Base-by-base conservation (phyloP, 2,797 vertebrate genomes). In the Orientallactaga sibirica region DNA sequence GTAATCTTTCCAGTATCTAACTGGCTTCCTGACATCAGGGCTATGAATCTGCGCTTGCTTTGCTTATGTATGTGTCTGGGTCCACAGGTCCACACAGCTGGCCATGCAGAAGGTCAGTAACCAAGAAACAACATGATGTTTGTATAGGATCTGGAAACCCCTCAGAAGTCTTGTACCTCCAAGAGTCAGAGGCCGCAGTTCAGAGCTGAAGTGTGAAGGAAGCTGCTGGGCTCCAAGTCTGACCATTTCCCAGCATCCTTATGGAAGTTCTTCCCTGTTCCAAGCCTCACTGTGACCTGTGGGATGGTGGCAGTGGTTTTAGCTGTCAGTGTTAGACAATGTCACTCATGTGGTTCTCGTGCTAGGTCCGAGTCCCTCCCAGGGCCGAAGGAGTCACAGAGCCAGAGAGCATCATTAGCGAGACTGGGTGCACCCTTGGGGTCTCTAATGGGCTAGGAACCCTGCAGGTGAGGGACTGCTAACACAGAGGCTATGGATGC, bases 381-480 rank as follows among this genome's bases (percentile, higher is more conserved):
- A 16, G 19, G 43, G 24, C 29, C 1, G 16, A 73, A 70, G 43
- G n/a, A 55, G 25, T 22, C n/a, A 2, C 0, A 18, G n/a, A 43
- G 2, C 25, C 27, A n/a, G 81, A 62, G 71, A 25, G 24, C 66
- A 24, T 33, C 11, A 14, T 20, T 37, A 19, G 20, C 16, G 24
- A 75, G 0, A 3, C 6, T 11, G 41, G 62, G 43, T 9, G 11
- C 24, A 11, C 19, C 22, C 33, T 3, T 0, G 0, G 37, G 27
- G 8, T 52, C 68, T 79, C 20, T 25, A 25, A n/a, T 33, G 61
- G 18, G 1, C 41, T 37, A 16, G 52, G 37, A 52, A 8, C 52
- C 61, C 62, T 22, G n/a, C 79, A 4, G 25, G 66, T 67, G 33
- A 62, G 55, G 33, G 37, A 22, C 20, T 52, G 41, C 27, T n/a